A percentile compares a stretch with the other conserved stretches of the same genome.
Conservation (phyloP, 2,888 invertebrate species). For the Lathronympha strigana region DNA sequence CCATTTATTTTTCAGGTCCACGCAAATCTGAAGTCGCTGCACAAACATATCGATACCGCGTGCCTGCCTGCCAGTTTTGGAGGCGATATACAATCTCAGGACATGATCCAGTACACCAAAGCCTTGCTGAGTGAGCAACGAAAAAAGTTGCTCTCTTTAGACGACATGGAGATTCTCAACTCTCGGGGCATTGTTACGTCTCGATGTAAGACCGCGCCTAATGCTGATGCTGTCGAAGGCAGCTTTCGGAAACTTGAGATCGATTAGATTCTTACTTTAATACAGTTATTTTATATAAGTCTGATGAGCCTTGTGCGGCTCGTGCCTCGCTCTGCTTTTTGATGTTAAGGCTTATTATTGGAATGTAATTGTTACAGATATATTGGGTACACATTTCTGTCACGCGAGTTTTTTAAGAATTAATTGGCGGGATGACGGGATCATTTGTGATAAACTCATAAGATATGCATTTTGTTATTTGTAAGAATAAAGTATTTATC, state of each 20-base stretch:
- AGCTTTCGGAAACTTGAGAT: slow-evolving; percentile 89
- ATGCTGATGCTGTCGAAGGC: slow-evolving; percentile 78
- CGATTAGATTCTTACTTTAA: slow-evolving; percentile 70
- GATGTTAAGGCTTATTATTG: too few species aligned
- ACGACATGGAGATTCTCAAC: slow-evolving; percentile 86
- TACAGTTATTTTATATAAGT: slow-evolving; percentile 26
- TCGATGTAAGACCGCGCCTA: slow-evolving; percentile 58
- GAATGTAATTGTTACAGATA: too few species aligned
- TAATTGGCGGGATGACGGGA: too few species aligned
- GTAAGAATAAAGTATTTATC: too few species aligned
- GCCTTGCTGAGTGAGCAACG: slow-evolving; percentile 85
- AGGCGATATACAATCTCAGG: slow-evolving; percentile 87
- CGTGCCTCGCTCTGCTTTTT: background rate
- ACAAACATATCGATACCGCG: slow-evolving; percentile 83
- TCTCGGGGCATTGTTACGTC: slow-evolving; percentile 81
- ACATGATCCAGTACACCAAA: slow-evolving; percentile 89
- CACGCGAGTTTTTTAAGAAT: too few species aligned
- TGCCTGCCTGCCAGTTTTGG: slow-evolving; percentile 90
- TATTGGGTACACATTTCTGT: too few species aligned
- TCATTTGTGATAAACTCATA: too few species aligned
- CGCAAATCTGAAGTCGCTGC: slow-evolving; percentile 83
- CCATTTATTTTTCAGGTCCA: slow-evolving; percentile 85
- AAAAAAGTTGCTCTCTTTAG: slow-evolving; percentile 84
- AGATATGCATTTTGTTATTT: too few species aligned
- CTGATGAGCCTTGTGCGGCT: slow-evolving; percentile 11